phyloP scores from a whole-genome alignment of 2,797 vertebrate species.

The Pogonophryne albipinna region DNA sequence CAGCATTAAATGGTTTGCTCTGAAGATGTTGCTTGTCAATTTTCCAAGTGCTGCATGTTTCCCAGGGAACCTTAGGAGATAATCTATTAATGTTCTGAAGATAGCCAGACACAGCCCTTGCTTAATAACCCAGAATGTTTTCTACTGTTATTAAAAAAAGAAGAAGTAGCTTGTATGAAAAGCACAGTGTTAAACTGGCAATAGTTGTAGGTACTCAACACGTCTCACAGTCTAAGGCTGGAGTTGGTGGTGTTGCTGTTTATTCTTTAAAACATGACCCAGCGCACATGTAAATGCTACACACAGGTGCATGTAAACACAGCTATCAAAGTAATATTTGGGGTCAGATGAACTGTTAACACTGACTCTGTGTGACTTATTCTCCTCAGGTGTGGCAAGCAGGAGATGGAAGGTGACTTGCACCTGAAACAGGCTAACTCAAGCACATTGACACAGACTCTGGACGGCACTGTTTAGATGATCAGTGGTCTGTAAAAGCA shows the following conservation, averaged over 20 bases:
- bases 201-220: background rate
- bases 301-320: background rate
- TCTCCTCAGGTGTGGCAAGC: constrained; percentile 88
- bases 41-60: constrained; percentile 14
- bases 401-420: constrained; percentile 89
- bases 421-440: constrained; percentile 92
- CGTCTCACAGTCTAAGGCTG: background rate
- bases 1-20: background rate
- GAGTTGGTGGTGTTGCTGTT: background rate
- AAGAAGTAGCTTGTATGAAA: background rate
- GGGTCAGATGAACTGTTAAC: background rate
- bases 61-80: background rate
- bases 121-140: background rate
- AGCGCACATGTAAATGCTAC: background rate
- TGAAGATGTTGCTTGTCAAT: background rate
- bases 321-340: background rate
- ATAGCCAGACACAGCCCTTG: background rate
- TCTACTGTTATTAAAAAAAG: background rate
- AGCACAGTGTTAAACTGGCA: background rate
- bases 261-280: background rate
- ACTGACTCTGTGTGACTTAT: constrained; percentile 22
- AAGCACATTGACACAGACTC: constrained; percentile 92
- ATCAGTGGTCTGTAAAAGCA: constrained; percentile 86
- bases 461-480: constrained; percentile 92
- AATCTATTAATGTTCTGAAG: background rate